Evolutionary conservation across 2,888 invertebrate species (phyloP), one percentile per base, ranked within the genome.

Genomic region (Asteroscopus sphinx): DNA sequence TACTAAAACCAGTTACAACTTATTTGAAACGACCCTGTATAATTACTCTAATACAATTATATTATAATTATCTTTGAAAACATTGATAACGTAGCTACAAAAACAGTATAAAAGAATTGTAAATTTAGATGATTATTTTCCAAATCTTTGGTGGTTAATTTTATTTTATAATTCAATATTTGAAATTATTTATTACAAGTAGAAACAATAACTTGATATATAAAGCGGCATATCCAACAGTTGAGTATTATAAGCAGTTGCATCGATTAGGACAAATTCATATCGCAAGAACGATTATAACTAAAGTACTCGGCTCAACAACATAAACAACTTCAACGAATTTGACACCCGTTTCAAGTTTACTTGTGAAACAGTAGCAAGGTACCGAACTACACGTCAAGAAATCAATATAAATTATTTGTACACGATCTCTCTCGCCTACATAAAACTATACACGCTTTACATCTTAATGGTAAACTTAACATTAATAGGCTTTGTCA

Each of bases 401-500:
- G 79, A 84, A 84, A 86, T 82, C 77, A 86, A 87, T 86, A 85
- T 87, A 86, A 87, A 83, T 86, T 88, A 90, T 89, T 92, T 90
- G 92, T 90, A 92, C 90, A 92, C 88, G 78, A 85, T 82, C 85
- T 88, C 89, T 82, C 85, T 88, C 89, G 86, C 77, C 83, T 86
- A 85, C 77, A 81, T 80, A 80, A 85, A 86, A 80, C 82, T 88
- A 87, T 88, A 88, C 90, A 91, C 89, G 89, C 86, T 87, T 88
- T 87, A 91, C 90, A 89, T 81, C 90, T 90, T 92, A 93, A 86
- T 73, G 73, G 80, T 91, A 91, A 86, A 90, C 92, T 93, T 93
- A 93, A 92, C 79, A 85, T 88, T 93, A 93, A 91, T 93, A 93
- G 93, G 93, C 93, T 92, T 88, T 90, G 93, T 92, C 93, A 91